phyloP scores from a whole-genome alignment of 2,113 vertebrate species.

The Hucho hucho region DNA sequence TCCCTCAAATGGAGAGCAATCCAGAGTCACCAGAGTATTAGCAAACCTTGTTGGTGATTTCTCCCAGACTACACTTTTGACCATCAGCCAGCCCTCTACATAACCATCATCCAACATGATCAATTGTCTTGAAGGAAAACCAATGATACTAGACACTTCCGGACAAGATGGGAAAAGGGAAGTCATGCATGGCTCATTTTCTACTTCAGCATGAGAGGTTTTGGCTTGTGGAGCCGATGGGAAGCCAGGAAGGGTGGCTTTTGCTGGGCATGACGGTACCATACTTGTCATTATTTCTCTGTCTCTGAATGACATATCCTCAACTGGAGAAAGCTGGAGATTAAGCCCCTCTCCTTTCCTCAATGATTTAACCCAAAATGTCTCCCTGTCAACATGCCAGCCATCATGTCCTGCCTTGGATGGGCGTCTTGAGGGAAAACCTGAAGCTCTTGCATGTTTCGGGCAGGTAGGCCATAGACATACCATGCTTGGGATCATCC shows the following conservation, averaged over 20 bases:
- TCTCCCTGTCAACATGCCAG: slow-evolving; percentile 25
- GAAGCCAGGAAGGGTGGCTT: slow-evolving; percentile 46
- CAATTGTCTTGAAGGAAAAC: slow-evolving; percentile 43
- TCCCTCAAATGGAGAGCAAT: background rate
- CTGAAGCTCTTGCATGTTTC: slow-evolving; percentile 38
- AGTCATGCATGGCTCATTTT: slow-evolving; percentile 25
- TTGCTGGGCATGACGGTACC: slow-evolving; percentile 40
- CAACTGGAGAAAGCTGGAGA: slow-evolving; percentile 12
- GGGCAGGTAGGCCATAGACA: slow-evolving; percentile 38
- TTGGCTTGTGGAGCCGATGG: slow-evolving; percentile 27
- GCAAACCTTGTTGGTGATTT: slow-evolving; percentile 5
- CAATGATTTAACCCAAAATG: slow-evolving; percentile 24
- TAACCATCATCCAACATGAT: slow-evolving; percentile 6
- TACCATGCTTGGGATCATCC: slow-evolving; percentile 31
- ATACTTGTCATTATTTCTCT: slow-evolving; percentile 47
- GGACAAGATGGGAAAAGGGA: slow-evolving; percentile 41
- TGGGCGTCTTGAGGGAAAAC: slow-evolving; percentile 38
- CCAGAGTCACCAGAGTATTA: background rate
- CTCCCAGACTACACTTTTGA: slow-evolving; percentile 9
- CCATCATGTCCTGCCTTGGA: background rate
- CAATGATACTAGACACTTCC: slow-evolving; percentile 36
- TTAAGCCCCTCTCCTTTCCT: slow-evolving; percentile 1
- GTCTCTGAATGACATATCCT: slow-evolving; percentile 22
- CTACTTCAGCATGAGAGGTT: background rate
- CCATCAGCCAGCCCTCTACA: slow-evolving; percentile 16